Evolutionary conservation across 1,140 invertebrate species (phyloP), one percentile per base, ranked within the genome.

Genomic region (Stegodyphus dumicola): DNA sequence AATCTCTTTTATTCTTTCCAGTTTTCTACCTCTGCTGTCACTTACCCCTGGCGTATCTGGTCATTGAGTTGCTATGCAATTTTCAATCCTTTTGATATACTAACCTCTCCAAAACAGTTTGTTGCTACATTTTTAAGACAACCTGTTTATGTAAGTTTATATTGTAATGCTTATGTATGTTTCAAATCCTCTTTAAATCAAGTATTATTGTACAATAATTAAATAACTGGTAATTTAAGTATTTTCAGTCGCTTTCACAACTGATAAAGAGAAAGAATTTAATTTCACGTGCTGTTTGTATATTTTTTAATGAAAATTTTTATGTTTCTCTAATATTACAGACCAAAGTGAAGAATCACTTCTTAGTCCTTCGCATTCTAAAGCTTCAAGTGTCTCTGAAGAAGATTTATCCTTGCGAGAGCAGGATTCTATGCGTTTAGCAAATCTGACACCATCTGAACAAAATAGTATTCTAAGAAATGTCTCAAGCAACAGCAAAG

Each of bases 401-500:
- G 84, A 86, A 66, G 84, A 86, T 51, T 60, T 86, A 9, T 86
- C 84, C 6, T 33, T 78, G 10, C 53, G 77, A 11, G 84, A 78
- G 7, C 76, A 86, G 17, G 84, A 86, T 49, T 74, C 17, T 15
- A 79, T 86, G 48, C 76, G 76, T 11, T 60, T 73, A 1, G 76
- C 33, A 3, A 66, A 74, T 77, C 70, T 86, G 7, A 78, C 73
- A 51, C 83, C 71, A 56, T 64, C 64, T 51, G 77, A 88, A 81
- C 49, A 78, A 86, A 79, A 69, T 6, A 66, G 64, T 33, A 87
- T 87, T 64, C 9, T 94, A 66, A 85, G 74, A 70, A 74, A 85
- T 85, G 92, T 92, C 83, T 92, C 94, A 10, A 92, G 94, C 3
- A 92, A 92, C 18, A 94, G 93, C 88, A 92, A 93, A 0, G 95